These are phyloP conservation scores for Hippolais icterina DNA, from an alignment of 2,113 vertebrate genomes.

Conservation along the genomic window DNA sequence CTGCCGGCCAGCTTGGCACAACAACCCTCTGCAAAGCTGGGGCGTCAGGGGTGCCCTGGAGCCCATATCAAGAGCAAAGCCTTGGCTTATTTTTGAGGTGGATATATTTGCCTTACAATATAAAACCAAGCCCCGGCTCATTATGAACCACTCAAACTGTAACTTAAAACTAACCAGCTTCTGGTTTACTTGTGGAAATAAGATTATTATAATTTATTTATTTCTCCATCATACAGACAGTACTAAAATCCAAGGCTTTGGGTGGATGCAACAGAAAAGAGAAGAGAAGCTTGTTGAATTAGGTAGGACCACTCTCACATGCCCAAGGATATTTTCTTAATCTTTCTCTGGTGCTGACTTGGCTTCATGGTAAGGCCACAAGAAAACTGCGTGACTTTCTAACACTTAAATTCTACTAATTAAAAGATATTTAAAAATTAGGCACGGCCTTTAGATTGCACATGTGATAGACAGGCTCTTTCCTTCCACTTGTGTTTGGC, in stretches of 20 bases:
- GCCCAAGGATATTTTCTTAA: background rate
- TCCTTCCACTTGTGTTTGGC: background rate
- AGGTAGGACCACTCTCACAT: background rate
- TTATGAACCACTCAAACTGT: background rate
- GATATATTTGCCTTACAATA: background rate
- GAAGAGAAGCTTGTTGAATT: constrained; percentile 29
- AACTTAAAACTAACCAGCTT: background rate
- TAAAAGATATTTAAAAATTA: background rate
- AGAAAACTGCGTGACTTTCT: background rate
- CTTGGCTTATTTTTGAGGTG: background rate
- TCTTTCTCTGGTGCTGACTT: background rate
- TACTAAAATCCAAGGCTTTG: background rate
- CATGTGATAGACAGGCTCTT: background rate
- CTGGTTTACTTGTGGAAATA: background rate
- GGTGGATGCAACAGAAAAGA: constrained; percentile 7
- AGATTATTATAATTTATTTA: background rate
- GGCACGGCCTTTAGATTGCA: background rate
- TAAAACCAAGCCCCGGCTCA: background rate
- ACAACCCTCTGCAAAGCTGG: background rate
- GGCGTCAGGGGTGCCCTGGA: background rate
- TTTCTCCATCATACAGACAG: background rate
- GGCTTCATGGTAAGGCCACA: background rate
- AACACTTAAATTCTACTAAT: background rate
- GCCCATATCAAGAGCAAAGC: background rate
- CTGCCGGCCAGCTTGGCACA: background rate